These are phyloP conservation scores for Calypte anna DNA, from an alignment of 2,113 vertebrate species.

Conservation along the genomic window DNA sequence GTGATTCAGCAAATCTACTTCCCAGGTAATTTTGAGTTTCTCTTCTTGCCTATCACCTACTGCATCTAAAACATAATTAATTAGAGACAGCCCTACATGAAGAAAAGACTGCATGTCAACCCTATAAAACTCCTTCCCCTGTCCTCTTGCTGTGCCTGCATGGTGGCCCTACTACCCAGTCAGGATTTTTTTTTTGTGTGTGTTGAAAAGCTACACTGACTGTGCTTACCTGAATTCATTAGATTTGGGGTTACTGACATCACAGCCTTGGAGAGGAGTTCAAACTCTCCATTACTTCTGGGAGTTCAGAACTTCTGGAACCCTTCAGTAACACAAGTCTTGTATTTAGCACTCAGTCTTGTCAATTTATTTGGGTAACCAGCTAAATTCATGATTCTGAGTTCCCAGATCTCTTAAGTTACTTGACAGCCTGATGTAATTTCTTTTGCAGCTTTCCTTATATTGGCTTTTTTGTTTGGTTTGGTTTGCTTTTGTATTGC, in stretches of 20 bases:
- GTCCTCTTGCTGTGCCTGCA: background rate
- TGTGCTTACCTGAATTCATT: background rate
- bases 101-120: background rate
- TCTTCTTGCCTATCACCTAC: background rate
- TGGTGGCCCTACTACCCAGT: background rate
- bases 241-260: background rate
- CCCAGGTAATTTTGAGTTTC: background rate
- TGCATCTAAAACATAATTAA: background rate
- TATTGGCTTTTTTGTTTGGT: background rate
- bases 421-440: background rate
- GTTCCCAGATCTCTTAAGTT: background rate
- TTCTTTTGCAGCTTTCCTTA: background rate
- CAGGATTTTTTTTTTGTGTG: too few species aligned
- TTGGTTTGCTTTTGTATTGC: background rate
- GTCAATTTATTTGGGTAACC: background rate
- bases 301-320: background rate
- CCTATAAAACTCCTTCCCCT: background rate
- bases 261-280: background rate
- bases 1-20: background rate
- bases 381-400: background rate
- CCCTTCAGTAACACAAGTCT: background rate
- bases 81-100: background rate
- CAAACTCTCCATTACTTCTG: background rate
- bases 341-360: background rate
- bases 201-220: background rate